These are phyloP conservation scores for Luperina testacea DNA, from an alignment of 2,888 invertebrate genomes.

Conservation along the genomic window DNA sequence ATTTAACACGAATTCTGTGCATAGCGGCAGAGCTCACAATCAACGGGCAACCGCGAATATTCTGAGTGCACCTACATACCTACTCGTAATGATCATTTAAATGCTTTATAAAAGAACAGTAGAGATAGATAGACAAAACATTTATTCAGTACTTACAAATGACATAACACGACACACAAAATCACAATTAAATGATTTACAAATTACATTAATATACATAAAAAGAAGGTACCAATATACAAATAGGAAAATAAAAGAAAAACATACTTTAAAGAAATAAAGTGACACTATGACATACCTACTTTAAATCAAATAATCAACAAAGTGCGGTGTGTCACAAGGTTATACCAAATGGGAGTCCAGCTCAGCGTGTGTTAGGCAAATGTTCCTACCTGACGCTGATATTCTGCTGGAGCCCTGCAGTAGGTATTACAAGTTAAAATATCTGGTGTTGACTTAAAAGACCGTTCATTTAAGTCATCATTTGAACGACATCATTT, in stretches of 20 bases:
- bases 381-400: background rate
- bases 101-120: background rate
- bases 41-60: background rate
- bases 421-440: background rate
- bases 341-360: too few relatives aligned
- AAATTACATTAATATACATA: background rate
- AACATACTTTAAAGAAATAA: too few relatives aligned
- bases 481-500: background rate
- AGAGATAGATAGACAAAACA: background rate
- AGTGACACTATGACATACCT: too few relatives aligned
- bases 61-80: conserved; percentile 5
- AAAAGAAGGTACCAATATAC: too few relatives aligned
- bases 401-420: background rate
- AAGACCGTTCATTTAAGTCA: background rate
- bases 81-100: background rate
- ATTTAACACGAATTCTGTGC: background rate
- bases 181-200: background rate
- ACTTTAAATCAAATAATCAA: too few relatives aligned
- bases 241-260: too few relatives aligned
- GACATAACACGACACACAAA: background rate
- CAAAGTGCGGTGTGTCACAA: too few relatives aligned
- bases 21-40: background rate
- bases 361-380: too few relatives aligned
- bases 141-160: background rate
- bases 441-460: background rate